Percentiles rank a stretch among this genome's conserved stretches.
phyloP scores from a whole-genome alignment of 2,797 vertebrate genomes.

The Meriones psammophilus region DNA sequence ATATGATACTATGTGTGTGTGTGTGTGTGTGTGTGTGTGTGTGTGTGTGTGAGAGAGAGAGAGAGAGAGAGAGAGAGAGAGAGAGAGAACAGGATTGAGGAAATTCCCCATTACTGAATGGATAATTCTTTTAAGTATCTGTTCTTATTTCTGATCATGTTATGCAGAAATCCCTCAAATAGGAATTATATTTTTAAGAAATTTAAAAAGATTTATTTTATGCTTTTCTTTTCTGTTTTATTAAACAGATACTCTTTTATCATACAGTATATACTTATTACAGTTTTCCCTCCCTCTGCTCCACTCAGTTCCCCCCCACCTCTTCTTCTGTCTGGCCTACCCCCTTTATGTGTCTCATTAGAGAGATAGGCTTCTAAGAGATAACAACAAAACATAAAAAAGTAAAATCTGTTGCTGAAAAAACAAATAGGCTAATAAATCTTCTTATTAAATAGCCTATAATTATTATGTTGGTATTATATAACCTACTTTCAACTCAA shows the following conservation, averaged over 20 bases:
- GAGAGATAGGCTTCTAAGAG: too few relatives aligned
- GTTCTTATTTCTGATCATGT: constrained; percentile 11
- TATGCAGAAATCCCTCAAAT: background rate
- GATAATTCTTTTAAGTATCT: background rate
- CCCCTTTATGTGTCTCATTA: background rate
- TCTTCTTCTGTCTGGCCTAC: background rate
- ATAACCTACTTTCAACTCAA: too few relatives aligned
- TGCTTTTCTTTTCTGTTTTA: background rate
- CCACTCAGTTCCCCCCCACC: background rate
- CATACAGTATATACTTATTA: background rate
- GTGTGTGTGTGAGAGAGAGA: background rate
- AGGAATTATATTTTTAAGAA: background rate
- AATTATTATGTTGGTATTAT: too few relatives aligned
- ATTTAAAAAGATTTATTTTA: background rate
- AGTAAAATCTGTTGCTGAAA: too few relatives aligned
- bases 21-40: too few relatives aligned
- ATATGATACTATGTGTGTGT: background rate
- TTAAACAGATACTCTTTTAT: background rate
- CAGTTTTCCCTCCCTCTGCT: background rate
- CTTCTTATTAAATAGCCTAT: too few relatives aligned
- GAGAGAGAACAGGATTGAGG: background rate
- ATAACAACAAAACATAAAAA: background rate
- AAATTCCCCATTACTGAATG: constrained; percentile 24
- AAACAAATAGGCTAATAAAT: too few relatives aligned
- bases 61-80: background rate